Evolutionary conservation across 1,140 invertebrate species (phyloP).

Genomic region (Dendrolimus punctatus): DNA sequence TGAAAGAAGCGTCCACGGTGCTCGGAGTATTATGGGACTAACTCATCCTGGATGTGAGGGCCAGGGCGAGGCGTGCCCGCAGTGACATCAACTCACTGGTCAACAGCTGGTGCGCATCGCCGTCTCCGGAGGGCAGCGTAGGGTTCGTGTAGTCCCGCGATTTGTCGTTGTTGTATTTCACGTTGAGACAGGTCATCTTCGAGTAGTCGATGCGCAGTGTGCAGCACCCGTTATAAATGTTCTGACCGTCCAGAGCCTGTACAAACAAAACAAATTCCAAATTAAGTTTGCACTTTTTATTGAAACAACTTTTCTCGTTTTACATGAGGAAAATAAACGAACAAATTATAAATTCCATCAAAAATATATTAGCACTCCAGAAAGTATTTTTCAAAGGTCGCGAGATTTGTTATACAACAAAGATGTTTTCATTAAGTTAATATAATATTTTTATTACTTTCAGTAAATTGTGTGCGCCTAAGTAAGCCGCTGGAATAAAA

Average conservation of each 20-base stretch:
- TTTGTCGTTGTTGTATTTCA: conserved; percentile 99
- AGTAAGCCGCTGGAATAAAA: no score
- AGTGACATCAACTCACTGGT: conserved; percentile 77
- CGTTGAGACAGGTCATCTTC: conserved; percentile 97
- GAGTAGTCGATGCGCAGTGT: conserved; percentile 99
- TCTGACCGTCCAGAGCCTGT: conserved; percentile 96
- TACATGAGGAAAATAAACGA: conserved; percentile 13
- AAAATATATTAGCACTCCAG: conserved; percentile 14
- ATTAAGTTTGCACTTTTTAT: conserved; percentile 9
- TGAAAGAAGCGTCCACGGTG: conserved; percentile 45
- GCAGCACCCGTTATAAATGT: conserved; percentile 99
- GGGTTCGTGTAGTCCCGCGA: conserved; percentile 99
- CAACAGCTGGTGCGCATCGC: conserved; percentile 76
- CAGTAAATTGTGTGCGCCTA: no score
- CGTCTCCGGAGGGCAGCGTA: conserved; percentile 94
- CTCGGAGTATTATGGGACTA: conserved; percentile 59
- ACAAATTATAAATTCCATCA: conserved; percentile 21
- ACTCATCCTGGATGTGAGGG: conserved; percentile 66
- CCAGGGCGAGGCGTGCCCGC: conserved; percentile 70
- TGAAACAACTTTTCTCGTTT: conserved; percentile 23
- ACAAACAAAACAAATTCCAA: conserved; percentile 8
- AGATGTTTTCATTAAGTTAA: conserved; percentile 9
- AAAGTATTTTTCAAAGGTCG: conserved; percentile 16
- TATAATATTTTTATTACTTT: conserved; percentile 1
- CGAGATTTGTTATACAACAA: conserved; percentile 13